These are phyloP conservation scores for Latrodectus elegans DNA, from an alignment of 2,888 invertebrate species.

Conservation along the genomic window DNA sequence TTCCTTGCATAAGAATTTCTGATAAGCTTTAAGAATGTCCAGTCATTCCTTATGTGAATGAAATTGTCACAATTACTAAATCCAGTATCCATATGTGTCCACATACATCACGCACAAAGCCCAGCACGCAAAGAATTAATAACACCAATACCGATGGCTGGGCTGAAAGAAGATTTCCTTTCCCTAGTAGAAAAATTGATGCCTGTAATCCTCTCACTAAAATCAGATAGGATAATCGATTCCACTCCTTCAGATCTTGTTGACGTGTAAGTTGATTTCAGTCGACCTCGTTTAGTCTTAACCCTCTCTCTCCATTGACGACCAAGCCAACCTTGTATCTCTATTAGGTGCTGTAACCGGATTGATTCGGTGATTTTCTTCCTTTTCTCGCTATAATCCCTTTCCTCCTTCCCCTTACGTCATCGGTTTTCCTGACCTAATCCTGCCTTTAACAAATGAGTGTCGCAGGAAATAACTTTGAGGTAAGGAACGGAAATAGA, in stretches of 20 bases:
- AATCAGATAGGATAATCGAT: constrained; percentile 18
- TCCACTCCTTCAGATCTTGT: constrained; percentile 21
- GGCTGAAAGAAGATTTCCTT: too few species aligned
- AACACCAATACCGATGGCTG: too few species aligned
- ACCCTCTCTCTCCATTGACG: background rate
- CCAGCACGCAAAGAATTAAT: too few species aligned
- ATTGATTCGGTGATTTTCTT: constrained; percentile 37
- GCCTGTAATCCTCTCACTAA: too few species aligned
- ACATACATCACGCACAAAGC: too few species aligned
- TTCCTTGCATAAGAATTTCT: too few species aligned
- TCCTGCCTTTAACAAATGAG: constrained; percentile 38
- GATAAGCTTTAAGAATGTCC: too few species aligned
- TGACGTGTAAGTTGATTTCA: constrained; percentile 45
- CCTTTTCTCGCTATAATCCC: constrained; percentile 15
- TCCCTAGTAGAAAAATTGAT: too few species aligned
- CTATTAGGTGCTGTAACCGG: constrained; percentile 17
- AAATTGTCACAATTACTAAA: too few species aligned
- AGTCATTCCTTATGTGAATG: too few species aligned
- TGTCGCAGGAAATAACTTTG: constrained; percentile 6
- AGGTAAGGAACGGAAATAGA: background rate
- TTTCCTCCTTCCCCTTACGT: constrained; percentile 14
- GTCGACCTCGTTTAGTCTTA: constrained; percentile 23
- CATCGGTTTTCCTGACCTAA: constrained; percentile 29
- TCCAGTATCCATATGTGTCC: too few species aligned
- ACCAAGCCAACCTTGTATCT: background rate